Evolutionary conservation across 2,797 vertebrate genomes (phyloP).

Genomic region (Xenentodon cancila): DNA sequence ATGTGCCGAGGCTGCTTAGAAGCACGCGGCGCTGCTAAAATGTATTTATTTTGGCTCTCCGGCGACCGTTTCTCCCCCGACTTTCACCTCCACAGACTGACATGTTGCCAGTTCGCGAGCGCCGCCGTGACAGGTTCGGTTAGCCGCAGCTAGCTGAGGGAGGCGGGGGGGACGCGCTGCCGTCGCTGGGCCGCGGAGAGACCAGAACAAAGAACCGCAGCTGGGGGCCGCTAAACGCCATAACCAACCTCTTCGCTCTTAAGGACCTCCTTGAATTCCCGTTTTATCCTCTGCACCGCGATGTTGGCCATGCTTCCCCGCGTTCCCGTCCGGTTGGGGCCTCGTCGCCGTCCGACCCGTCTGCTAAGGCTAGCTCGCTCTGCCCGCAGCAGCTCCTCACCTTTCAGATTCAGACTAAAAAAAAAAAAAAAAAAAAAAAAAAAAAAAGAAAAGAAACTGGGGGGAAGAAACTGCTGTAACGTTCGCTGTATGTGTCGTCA

Average conservation of each 20-base stretch:
- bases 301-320: slow-evolving; percentile 91
- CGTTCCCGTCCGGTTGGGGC: slow-evolving; percentile 72
- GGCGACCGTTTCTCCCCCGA: not conserved
- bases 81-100: not conserved
- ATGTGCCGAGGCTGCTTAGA: slow-evolving; percentile 3
- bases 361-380: slow-evolving; percentile 56
- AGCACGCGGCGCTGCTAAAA: not conserved
- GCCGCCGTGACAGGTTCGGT: slow-evolving; percentile 10
- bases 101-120: not conserved
- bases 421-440: no score
- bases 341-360: slow-evolving; percentile 76
- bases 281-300: slow-evolving; percentile 99
- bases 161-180: no score
- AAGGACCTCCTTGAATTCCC: slow-evolving; percentile 98
- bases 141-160: slow-evolving; percentile 64
- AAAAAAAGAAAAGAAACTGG: no score
- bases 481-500: slow-evolving; percentile 19
- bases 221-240: not conserved
- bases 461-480: slow-evolving; percentile 45
- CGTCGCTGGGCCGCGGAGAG: slow-evolving; percentile 31
- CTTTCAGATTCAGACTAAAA: slow-evolving; percentile 55
- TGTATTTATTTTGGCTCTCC: not conserved
- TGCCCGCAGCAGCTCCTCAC: slow-evolving; percentile 48
- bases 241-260: slow-evolving; percentile 95
- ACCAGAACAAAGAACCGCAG: not conserved